A percentile compares a stretch with the other conserved stretches of the same genome.
These are phyloP conservation scores for Odontomachus brunneus DNA, from an alignment of 1,140 invertebrate genomes.

Conservation along the genomic window DNA sequence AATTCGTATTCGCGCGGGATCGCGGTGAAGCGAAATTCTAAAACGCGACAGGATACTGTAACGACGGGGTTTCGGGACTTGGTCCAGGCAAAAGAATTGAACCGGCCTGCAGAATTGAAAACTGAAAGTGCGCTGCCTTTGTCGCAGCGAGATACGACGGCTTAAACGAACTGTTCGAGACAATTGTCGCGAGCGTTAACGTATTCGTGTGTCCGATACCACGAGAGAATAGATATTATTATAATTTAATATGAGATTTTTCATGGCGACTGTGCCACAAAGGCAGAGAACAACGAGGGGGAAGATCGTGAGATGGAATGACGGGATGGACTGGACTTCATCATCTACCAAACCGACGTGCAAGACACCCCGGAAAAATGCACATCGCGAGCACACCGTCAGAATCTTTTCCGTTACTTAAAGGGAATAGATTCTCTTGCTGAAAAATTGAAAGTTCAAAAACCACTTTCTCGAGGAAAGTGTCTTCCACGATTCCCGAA, in stretches of 20 bases:
- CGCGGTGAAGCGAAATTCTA: background rate
- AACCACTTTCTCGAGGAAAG: background rate
- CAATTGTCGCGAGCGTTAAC: background rate
- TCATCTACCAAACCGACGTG: background rate
- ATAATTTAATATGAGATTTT: slow-evolving; percentile 52
- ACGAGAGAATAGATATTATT: slow-evolving; percentile 40
- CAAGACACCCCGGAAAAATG: slow-evolving; percentile 26
- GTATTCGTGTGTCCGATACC: background rate
- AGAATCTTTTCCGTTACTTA: background rate
- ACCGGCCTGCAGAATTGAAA: background rate
- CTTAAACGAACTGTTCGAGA: background rate
- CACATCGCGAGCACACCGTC: background rate
- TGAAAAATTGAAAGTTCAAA: background rate
- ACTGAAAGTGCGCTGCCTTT: background rate
- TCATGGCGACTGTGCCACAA: slow-evolving; percentile 23
- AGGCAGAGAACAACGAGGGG: slow-evolving; percentile 36
- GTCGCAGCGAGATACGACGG: background rate
- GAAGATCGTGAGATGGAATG: slow-evolving; percentile 39
- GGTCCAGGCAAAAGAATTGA: background rate
- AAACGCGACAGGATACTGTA: background rate
- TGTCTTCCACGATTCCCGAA: background rate
- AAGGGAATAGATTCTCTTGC: too few species aligned
- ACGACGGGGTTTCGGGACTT: background rate
- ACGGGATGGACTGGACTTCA: slow-evolving; percentile 25
- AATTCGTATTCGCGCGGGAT: background rate